Base-by-base conservation (phyloP, 2,888 invertebrate genomes). In the Mesorhabditis sp. region DNA sequence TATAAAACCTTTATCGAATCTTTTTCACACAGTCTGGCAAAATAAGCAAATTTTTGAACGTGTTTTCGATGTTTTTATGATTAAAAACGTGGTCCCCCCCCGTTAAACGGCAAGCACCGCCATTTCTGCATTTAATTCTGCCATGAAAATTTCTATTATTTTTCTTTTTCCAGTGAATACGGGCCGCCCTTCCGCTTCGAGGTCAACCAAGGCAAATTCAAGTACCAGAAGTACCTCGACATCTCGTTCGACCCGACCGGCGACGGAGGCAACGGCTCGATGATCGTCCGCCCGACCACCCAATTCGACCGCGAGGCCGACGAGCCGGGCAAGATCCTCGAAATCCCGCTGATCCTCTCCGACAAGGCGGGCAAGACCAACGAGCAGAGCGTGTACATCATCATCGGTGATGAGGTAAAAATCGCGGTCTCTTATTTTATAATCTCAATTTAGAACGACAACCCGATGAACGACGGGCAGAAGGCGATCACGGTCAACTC, bases 401-500 rank as follows among this genome's bases (percentile, higher is more conserved):
- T 95, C 67, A 96, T 98, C 82, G 96, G 96, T 42, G 97, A 98
- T 87, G 92, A 93, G 83, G 85, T 85, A 15, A 63, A 63, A 63
- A 63, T 13, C 10, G 15, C n/a, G 41, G 41, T 7, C 3, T 10
- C 67, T 50, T 3, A 62, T 7, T 15, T 62, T 62, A 61, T 13
- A 28, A n/a, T 50, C 28, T 50, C 45, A 69, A 76, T 83, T 28
- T 75, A 84, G 42, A 98, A 98, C 87, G 97, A 97, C 87, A 96
- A 97, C 87, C 93, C 94, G 88, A 98, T 97, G 94, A 93, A 93
- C 86, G 94, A 96, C 0, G 98, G 97, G 2, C 92, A 93, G 4
- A 97, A 97, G 89, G 90, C 95, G 78, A 94, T 98, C 83, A 92
- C 95, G 86, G 94, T 96, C 3, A 97, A 97, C 88, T 96, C 95